Conservation (phyloP, 2,888 invertebrate genomes). For the Galeruca laticollis region DNA sequence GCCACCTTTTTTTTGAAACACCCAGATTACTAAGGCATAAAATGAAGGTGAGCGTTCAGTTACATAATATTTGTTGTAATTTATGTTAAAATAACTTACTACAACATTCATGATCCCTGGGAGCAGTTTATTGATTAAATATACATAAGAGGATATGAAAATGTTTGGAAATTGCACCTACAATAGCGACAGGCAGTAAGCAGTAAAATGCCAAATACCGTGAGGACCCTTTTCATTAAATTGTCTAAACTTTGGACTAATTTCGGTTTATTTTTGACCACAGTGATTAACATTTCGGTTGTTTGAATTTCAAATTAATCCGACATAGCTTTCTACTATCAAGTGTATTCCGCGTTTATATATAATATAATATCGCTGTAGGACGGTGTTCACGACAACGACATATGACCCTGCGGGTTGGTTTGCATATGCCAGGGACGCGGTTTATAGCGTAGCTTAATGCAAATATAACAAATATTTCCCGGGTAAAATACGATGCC, state of each 20-base stretch:
- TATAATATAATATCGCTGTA: constrained; percentile 14
- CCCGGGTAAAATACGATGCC: not conserved
- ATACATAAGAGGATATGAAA: too few relatives aligned
- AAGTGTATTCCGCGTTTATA: constrained; percentile 12
- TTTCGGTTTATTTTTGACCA: constrained; percentile 33
- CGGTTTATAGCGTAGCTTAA: not conserved
- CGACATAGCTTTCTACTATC: constrained; percentile 14
- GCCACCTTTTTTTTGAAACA: too few relatives aligned
- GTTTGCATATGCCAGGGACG: not conserved
- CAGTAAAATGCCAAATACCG: not conserved
- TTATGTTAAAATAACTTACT: too few relatives aligned
- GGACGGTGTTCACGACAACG: constrained; percentile 19
- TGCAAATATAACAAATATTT: constrained; percentile 5
- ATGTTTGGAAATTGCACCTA: not conserved
- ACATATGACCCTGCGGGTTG: constrained; percentile 13
- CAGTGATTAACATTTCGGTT: constrained; percentile 31
- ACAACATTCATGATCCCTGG: too few relatives aligned
- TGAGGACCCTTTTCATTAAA: constrained; percentile 29
- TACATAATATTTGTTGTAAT: too few relatives aligned
- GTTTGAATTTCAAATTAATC: constrained; percentile 33
- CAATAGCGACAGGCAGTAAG: not conserved
- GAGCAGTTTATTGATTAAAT: too few relatives aligned
- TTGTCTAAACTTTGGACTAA: constrained; percentile 32
- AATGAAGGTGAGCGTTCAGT: too few relatives aligned
- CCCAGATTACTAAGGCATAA: too few relatives aligned